These are phyloP conservation scores for Oscheius sp. DNA, from an alignment of 2,888 invertebrate genomes.

Conservation along the genomic window DNA sequence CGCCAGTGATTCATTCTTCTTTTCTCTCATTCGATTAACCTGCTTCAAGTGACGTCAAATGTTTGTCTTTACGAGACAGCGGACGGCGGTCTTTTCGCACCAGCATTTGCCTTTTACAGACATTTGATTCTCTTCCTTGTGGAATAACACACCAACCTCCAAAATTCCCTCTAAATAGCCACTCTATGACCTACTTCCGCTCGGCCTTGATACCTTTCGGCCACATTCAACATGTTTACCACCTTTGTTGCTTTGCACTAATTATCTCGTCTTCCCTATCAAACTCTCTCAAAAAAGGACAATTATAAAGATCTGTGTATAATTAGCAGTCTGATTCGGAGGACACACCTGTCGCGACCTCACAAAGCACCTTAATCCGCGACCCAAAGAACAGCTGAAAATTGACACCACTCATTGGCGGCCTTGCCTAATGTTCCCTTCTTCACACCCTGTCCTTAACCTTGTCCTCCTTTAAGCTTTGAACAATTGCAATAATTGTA, in stretches of 20 bases:
- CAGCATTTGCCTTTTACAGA: slow-evolving; percentile 7
- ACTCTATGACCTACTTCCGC: neutral
- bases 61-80: slow-evolving; percentile 26
- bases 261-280: neutral
- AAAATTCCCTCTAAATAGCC: too few relatives aligned
- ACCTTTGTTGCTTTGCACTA: neutral
- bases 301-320: neutral
- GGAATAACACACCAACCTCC: neutral
- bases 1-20: neutral
- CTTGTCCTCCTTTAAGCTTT: neutral
- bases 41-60: slow-evolving; percentile 20
- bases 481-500: neutral
- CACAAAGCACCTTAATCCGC: slow-evolving; percentile 23
- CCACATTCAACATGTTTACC: slow-evolving; percentile 5
- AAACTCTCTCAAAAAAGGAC: neutral
- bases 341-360: neutral
- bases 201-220: neutral
- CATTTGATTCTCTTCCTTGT: neutral
- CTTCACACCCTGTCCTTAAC: neutral
- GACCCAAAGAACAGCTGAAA: slow-evolving; percentile 29
- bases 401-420: slow-evolving; percentile 23
- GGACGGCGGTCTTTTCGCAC: slow-evolving; percentile 22
- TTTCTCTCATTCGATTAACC: slow-evolving; percentile 18
- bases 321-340: too few relatives aligned
- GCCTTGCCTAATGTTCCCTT: slow-evolving; percentile 6